Percentiles rank a stretch among this genome's conserved stretches.
Evolutionary conservation across 2,888 invertebrate genomes (phyloP).

Genomic region (Polydrusus cervinus): DNA sequence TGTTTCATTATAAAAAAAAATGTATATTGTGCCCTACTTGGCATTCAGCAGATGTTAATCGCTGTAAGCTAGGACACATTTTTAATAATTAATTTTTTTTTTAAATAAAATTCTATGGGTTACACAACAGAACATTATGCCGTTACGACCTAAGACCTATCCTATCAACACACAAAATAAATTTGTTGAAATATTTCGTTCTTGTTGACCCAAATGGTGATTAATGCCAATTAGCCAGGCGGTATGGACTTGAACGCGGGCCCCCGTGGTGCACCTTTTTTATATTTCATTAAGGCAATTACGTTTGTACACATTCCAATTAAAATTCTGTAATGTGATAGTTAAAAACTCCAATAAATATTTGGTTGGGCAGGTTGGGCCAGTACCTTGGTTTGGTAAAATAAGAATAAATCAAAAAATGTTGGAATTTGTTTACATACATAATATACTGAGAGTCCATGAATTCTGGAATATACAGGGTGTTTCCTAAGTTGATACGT

Average conservation of each 20-base stretch:
- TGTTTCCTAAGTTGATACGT: too few relatives aligned
- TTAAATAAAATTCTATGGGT: too few relatives aligned
- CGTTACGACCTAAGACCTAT: background rate
- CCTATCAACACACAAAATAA: background rate
- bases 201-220: background rate
- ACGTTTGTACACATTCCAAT: background rate
- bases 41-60: too few relatives aligned
- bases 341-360: background rate
- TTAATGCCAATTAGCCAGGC: background rate
- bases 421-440: too few relatives aligned
- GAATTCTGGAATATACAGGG: too few relatives aligned
- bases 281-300: background rate
- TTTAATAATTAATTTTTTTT: too few relatives aligned
- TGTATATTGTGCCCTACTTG: too few relatives aligned
- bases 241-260: background rate
- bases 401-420: background rate
- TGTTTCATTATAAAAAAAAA: too few relatives aligned
- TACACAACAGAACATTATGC: too few relatives aligned
- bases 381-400: background rate
- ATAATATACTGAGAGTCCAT: too few relatives aligned
- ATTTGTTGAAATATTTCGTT: background rate
- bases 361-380: background rate
- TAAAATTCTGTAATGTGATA: background rate
- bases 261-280: background rate
- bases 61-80: too few relatives aligned